phyloP scores from a whole-genome alignment of 2,113 vertebrate genomes.

The Eretmochelys imbricata region DNA sequence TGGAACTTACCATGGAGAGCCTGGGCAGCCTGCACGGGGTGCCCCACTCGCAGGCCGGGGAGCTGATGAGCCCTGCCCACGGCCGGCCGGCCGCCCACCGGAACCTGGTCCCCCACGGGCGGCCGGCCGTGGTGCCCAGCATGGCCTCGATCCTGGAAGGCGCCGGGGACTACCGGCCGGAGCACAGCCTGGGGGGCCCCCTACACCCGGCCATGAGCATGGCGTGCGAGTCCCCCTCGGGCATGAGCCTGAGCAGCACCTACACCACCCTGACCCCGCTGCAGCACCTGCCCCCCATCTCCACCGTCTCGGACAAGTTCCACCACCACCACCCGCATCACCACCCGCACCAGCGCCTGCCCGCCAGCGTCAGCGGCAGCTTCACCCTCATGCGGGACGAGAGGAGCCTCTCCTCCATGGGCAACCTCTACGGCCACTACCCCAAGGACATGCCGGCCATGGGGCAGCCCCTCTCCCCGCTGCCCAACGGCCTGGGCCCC shows the following conservation, averaged over 20 bases:
- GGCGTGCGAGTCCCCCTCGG: constrained; percentile 92
- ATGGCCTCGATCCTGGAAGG: constrained; percentile 93
- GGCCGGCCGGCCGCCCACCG: constrained; percentile 88
- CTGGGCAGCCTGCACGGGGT: constrained; percentile 93
- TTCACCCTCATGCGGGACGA: constrained; percentile 97
- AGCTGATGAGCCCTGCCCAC: constrained; percentile 92
- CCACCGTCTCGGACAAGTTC: constrained; percentile 96
- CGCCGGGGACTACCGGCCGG: constrained; percentile 92
- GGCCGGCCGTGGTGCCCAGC: constrained; percentile 91
- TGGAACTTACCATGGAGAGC: constrained; percentile 98
- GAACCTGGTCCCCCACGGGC: constrained; percentile 91
- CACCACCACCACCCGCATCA: constrained; percentile 91
- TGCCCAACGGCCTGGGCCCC: constrained; percentile 91
- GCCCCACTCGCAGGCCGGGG: constrained; percentile 88
- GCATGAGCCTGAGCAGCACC: constrained; percentile 93
- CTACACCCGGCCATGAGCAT: constrained; percentile 96
- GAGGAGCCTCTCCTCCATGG: constrained; percentile 92
- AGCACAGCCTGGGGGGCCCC: constrained; percentile 89
- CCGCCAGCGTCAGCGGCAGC: constrained; percentile 94
- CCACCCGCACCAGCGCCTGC: constrained; percentile 90
- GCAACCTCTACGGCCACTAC: constrained; percentile 95
- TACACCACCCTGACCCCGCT: constrained; percentile 96
- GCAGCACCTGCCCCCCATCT: constrained; percentile 95
- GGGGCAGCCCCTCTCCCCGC: constrained; percentile 92
- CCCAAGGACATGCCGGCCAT: constrained; percentile 95